phyloP scores from a whole-genome alignment of 2,888 invertebrate species.

The Synanthedon myopaeformis region DNA sequence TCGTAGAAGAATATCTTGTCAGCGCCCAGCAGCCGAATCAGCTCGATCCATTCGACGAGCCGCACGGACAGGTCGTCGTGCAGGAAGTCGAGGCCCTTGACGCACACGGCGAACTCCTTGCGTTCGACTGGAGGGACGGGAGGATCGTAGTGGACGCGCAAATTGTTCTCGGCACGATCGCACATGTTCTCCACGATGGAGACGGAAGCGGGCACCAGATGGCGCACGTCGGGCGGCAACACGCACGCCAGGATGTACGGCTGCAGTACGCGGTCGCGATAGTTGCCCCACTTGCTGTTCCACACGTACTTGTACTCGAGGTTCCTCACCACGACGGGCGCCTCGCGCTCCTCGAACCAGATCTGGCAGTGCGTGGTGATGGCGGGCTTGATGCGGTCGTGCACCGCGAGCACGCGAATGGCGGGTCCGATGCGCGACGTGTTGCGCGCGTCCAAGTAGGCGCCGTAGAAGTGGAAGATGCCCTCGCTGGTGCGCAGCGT shows the following conservation, averaged over 20 bases:
- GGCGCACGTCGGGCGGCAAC: conserved; percentile 80
- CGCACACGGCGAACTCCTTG: conserved; percentile 91
- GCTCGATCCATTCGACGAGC: conserved; percentile 94
- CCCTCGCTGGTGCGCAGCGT: conserved; percentile 84
- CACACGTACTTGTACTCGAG: conserved; percentile 94
- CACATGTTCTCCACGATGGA: conserved; percentile 88
- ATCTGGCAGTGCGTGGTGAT: conserved; percentile 87
- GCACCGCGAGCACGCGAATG: conserved; percentile 87
- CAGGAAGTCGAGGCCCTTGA: conserved; percentile 92
- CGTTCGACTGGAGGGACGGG: conserved; percentile 68
- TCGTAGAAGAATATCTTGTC: conserved; percentile 93
- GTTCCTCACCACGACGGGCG: conserved; percentile 83
- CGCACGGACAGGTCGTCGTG: conserved; percentile 92
- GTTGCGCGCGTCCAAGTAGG: conserved; percentile 86
- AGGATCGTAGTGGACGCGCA: conserved; percentile 84
- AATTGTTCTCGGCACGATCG: conserved; percentile 86
- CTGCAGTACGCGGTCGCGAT: conserved; percentile 90
- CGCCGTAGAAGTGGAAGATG: conserved; percentile 91
- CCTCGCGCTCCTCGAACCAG: conserved; percentile 88
- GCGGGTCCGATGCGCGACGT: conserved; percentile 85
- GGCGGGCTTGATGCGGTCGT: conserved; percentile 88
- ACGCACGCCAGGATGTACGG: conserved; percentile 92
- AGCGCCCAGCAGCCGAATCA: conserved; percentile 86
- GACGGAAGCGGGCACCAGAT: conserved; percentile 83
- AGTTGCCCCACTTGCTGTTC: conserved; percentile 95